A percentile compares a stretch with the other conserved stretches of the same genome.
Conservation (phyloP, 2,113 vertebrate genomes). For the Blennius ocellaris region DNA sequence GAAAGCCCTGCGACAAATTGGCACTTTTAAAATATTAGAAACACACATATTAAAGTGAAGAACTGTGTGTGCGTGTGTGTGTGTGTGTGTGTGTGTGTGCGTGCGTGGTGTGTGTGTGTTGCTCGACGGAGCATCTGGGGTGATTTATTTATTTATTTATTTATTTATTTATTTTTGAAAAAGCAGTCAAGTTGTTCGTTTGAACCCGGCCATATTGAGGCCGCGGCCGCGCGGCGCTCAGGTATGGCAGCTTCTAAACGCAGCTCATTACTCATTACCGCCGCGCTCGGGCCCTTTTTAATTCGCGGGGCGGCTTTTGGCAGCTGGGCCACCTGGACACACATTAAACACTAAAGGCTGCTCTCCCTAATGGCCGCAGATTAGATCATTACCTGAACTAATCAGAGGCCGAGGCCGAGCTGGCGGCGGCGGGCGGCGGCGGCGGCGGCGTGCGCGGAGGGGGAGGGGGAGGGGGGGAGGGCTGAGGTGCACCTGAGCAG, state of each 20-base stretch:
- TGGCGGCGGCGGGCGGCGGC: no score
- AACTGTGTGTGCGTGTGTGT: no score
- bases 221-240: constrained; percentile 57
- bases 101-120: constrained; percentile 2
- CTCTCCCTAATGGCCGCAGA: constrained; percentile 75
- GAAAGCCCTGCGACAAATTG: no score
- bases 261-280: constrained; percentile 80
- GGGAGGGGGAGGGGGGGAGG: no score
- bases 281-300: constrained; percentile 66
- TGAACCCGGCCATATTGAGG: constrained; percentile 73
- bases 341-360: constrained; percentile 80
- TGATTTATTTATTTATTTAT: no score
- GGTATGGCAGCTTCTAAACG: constrained; percentile 75
- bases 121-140: constrained; percentile 40
- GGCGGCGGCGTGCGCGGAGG: no score
- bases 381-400: constrained; percentile 82
- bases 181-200: constrained; percentile 70
- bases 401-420: constrained; percentile 42
- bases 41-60: no score
- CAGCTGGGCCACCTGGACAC: constrained; percentile 82
- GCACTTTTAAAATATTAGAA: no score
- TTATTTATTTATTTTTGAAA: no score
- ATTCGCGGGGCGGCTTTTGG: constrained; percentile 72
- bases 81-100: no score
- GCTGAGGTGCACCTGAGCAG: not conserved